Percentiles rank a stretch among this genome's conserved stretches.
Evolutionary conservation across 2,797 vertebrate genomes (phyloP).

Genomic region (Anas bahamensis): DNA sequence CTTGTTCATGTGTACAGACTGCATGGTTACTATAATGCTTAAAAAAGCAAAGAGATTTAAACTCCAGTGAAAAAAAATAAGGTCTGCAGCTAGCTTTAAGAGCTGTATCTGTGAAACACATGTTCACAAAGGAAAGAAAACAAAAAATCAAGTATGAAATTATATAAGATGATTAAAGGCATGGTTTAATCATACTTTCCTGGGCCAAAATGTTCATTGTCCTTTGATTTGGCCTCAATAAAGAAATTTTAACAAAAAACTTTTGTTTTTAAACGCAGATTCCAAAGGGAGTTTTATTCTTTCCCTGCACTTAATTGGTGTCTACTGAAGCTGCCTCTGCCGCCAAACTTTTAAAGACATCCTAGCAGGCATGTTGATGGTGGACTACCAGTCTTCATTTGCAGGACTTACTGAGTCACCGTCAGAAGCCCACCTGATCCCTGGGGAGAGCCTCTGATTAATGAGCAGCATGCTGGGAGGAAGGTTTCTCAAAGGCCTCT

Average conservation of each 20-base stretch:
- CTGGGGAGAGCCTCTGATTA: not conserved
- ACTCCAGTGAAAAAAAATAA: slow-evolving; percentile 11
- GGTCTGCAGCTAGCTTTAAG: slow-evolving; percentile 2
- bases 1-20: slow-evolving; percentile 49
- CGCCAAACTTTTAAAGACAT: not conserved
- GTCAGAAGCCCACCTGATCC: not conserved
- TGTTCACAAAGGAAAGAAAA: slow-evolving; percentile 50
- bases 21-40: slow-evolving; percentile 67
- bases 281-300: not conserved
- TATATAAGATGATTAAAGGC: slow-evolving; percentile 73
- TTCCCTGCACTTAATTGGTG: not conserved
- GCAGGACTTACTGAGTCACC: not conserved
- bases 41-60: slow-evolving; percentile 67
- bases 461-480: not conserved
- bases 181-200: slow-evolving; percentile 59
- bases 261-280: not conserved
- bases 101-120: slow-evolving; percentile 64
- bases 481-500: not conserved
- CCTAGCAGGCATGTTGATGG: not conserved
- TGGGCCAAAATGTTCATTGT: not conserved
- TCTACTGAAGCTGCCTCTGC: not conserved
- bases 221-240: not conserved
- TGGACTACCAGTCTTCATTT: not conserved
- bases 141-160: slow-evolving; percentile 63
- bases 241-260: not conserved